phyloP scores from a whole-genome alignment of 2,797 vertebrate species.

The Psittacula echo region DNA sequence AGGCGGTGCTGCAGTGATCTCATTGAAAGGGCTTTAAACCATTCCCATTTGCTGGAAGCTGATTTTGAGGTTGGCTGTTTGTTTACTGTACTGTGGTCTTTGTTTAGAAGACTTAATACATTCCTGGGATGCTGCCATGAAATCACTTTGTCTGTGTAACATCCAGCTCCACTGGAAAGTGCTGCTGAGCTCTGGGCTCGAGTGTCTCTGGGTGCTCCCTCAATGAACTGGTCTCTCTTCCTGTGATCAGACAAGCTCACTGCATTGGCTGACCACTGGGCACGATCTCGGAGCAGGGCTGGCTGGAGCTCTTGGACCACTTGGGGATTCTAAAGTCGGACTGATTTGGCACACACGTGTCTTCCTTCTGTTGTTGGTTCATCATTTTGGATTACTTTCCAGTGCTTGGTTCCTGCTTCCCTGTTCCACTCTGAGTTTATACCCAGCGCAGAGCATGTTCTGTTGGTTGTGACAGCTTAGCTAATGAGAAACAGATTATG shows the following conservation, averaged over 20 bases:
- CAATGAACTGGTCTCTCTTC: background rate
- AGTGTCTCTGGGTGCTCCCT: background rate
- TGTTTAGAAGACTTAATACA: constrained; percentile 1
- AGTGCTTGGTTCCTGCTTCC: background rate
- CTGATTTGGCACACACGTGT: background rate
- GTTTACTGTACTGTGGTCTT: constrained; percentile 33
- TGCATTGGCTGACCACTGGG: background rate
- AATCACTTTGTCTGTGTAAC: background rate
- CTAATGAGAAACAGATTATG: background rate
- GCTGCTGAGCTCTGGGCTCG: background rate
- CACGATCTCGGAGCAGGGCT: background rate
- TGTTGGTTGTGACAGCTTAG: background rate
- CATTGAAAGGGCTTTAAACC: background rate
- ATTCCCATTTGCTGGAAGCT: constrained; percentile 56
- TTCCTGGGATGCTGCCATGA: background rate
- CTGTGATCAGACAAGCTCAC: background rate
- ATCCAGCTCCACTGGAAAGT: background rate
- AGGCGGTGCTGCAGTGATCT: background rate
- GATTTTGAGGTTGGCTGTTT: constrained; percentile 1
- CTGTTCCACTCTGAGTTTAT: background rate
- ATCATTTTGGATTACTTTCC: background rate
- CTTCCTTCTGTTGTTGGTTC: background rate
- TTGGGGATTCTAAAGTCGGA: background rate
- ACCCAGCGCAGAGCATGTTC: background rate
- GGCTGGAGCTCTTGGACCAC: background rate